phyloP scores from a whole-genome alignment of 2,113 vertebrate genomes.

The Narcine bancroftii region DNA sequence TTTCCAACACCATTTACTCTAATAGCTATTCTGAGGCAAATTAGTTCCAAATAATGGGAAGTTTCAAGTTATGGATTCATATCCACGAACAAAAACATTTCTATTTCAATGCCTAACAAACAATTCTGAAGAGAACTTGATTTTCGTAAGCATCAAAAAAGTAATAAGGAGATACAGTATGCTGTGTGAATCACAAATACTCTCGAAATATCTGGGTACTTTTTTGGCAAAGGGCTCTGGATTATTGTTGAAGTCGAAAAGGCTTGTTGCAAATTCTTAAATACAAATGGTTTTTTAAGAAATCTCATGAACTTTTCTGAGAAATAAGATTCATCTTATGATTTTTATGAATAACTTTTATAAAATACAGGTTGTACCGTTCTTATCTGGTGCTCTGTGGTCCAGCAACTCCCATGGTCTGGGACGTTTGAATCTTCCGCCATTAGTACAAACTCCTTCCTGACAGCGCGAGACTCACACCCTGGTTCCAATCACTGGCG shows the following conservation, averaged over 20 bases:
- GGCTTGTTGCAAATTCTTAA: not conserved
- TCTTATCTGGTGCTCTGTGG: no score
- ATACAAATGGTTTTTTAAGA: not conserved
- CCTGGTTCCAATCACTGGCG: no score
- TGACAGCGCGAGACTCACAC: no score
- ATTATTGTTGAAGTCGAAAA: not conserved
- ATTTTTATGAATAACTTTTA: not conserved
- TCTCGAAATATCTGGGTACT: not conserved
- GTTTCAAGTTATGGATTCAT: not conserved
- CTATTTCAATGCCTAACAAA: no score
- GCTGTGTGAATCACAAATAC: not conserved
- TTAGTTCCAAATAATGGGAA: conserved; percentile 29
- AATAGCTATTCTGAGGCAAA: conserved; percentile 10
- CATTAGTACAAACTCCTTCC: no score
- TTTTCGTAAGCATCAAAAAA: conserved; percentile 16
- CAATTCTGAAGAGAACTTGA: not conserved
- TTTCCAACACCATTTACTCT: conserved; percentile 27
- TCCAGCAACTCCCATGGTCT: no score
- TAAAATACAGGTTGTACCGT: no score
- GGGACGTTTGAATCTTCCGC: no score
- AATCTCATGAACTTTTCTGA: not conserved
- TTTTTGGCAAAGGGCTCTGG: not conserved
- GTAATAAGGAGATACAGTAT: not conserved
- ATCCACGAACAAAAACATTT: conserved; percentile 20
- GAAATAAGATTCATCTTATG: not conserved